Evolutionary conservation across 2,888 invertebrate genomes (phyloP), one percentile per base, ranked within the genome.

Genomic region (Ormia ochracea): DNA sequence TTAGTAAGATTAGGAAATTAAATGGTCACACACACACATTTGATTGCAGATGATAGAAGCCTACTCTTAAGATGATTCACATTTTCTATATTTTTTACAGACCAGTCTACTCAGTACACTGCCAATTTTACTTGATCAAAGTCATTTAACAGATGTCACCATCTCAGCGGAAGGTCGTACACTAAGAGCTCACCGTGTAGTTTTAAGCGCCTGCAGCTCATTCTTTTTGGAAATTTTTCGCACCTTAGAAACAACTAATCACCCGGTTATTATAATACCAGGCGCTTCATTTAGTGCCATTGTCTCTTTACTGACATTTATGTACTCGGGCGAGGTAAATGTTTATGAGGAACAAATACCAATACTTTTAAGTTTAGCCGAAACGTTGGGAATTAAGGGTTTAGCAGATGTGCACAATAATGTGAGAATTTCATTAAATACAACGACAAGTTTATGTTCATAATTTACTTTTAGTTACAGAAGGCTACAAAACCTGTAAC

Each of bases 271-370:
- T 58, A 88, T 90, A 17, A 88, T 90, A 85, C 89, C 89, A 2
- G 90, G 89, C 5, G 89, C 90, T 56, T 87, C 89, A 14, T 89
- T 90, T 78, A 85, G 85, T n/a, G 88, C 90, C 48, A 87, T 90
- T 52, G 89, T 93, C 66, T 93, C 95, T 10, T 92, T 96, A 76
- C 92, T 96, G 38, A 94, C 95, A 3, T 96, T 96, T 89, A 96
- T 96, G 94, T 96, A 96, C 89, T 94, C 94, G 56, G 96, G 96
- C 2, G 96, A 96, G 89, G 96, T 96, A 85, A 94, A 96, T 78
- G 95, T 96, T 31, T 94, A 94, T 81, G 94, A 94, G 89, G 93
- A 93, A 84, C 93, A 94, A 87, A 91, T 96, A 83, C 94, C 95
- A 4, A 93, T 94, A 52, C 91, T 96, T 75, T 91, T 96, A 50